Evolutionary conservation across 2,113 vertebrate species (phyloP).

Genomic region (Lepus americanus): DNA sequence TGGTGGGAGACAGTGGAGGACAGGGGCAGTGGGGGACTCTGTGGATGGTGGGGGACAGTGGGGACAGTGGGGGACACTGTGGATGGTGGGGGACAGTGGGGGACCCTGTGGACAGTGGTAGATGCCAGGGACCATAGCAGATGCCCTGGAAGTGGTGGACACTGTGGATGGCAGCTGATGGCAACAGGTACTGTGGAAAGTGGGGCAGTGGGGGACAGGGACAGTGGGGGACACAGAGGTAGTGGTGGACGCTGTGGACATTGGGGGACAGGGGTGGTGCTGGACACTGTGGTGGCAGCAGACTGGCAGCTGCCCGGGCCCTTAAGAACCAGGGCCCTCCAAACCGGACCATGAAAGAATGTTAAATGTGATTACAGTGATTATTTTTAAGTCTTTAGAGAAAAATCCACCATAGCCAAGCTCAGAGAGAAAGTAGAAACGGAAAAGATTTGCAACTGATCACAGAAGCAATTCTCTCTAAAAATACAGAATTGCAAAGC

Average conservation of each 20-base stretch:
- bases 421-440: neutral
- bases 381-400: conserved; percentile 22
- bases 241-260: too few relatives aligned
- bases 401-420: neutral
- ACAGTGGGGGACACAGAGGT: too few relatives aligned
- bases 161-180: neutral
- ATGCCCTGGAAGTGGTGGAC: neutral
- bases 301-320: too few relatives aligned
- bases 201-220: too few relatives aligned
- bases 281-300: too few relatives aligned
- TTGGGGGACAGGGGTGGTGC: too few relatives aligned
- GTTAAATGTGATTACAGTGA: neutral
- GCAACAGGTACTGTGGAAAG: neutral
- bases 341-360: neutral
- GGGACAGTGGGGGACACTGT: neutral
- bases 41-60: neutral
- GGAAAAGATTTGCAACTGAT: neutral
- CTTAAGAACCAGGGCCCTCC: neutral
- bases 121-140: too few relatives aligned
- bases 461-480: neutral
- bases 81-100: neutral
- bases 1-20: too few relatives aligned
- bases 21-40: neutral
- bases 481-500: conserved; percentile 2
- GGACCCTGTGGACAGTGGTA: neutral